Evolutionary conservation across 2,888 invertebrate species (phyloP).

Genomic region (Eutolmus rufibarbis): DNA sequence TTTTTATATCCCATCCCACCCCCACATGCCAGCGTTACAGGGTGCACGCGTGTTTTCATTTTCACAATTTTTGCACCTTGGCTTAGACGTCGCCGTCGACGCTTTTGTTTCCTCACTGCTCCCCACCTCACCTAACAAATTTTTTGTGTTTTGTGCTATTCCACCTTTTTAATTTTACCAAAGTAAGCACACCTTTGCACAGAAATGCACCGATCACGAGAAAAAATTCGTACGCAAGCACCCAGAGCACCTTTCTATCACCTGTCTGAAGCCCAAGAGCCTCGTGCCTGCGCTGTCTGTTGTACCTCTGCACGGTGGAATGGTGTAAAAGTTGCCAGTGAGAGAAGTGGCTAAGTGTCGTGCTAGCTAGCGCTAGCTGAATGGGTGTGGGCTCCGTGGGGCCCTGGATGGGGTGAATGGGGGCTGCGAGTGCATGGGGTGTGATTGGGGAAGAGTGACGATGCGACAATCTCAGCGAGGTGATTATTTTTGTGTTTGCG

Average conservation of each 20-base stretch:
- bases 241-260: not conserved
- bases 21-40: not conserved
- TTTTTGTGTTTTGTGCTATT: not conserved
- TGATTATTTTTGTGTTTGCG: slow-evolving; percentile 2
- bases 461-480: not conserved
- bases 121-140: not conserved
- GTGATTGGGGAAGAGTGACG: not conserved
- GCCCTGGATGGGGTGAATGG: not conserved
- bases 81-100: not conserved
- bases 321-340: not conserved
- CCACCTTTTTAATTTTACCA: slow-evolving; percentile 1
- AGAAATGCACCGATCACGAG: not conserved
- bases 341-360: not conserved
- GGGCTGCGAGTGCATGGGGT: not conserved
- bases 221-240: not conserved
- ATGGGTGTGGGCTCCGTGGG: not conserved
- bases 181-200: slow-evolving; percentile 9
- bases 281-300: not conserved
- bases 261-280: not conserved
- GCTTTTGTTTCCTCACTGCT: not conserved
- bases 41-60: not conserved
- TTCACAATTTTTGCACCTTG: not conserved
- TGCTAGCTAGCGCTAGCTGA: not conserved
- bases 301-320: not conserved
- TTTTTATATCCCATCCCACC: not conserved